phyloP scores from a whole-genome alignment of 2,113 vertebrate genomes.

The Orthochromis malagaraziensis region DNA sequence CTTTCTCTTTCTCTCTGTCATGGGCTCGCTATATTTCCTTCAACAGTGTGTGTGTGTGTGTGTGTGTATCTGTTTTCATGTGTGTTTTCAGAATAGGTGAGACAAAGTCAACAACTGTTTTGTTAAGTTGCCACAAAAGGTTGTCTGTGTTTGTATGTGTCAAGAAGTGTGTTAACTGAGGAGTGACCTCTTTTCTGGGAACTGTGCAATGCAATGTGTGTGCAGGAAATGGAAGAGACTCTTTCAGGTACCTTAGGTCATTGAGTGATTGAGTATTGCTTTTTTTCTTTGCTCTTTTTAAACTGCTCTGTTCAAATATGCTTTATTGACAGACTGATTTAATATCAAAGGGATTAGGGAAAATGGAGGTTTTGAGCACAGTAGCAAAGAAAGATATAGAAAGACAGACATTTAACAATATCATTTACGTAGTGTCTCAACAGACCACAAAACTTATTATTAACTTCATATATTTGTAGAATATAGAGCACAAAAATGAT shows the following conservation, averaged over 20 bases:
- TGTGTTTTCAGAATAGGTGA: neutral
- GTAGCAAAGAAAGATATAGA: neutral
- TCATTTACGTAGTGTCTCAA: neutral
- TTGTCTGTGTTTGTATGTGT: neutral
- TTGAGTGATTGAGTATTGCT: neutral
- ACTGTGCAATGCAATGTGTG: neutral
- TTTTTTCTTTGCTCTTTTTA: neutral
- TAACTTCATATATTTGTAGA: neutral
- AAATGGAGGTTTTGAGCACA: neutral
- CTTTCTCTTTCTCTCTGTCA: neutral
- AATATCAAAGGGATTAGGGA: neutral
- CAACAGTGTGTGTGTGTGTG: neutral
- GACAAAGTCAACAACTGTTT: constrained; percentile 17
- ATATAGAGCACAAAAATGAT: neutral
- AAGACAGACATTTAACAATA: neutral
- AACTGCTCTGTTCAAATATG: neutral
- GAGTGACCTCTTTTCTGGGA: constrained; percentile 1
- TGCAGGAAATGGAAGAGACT: constrained; percentile 6
- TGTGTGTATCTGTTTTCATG: neutral
- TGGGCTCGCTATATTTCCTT: constrained; percentile 24
- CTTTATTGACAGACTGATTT: constrained; percentile 23
- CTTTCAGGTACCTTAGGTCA: neutral
- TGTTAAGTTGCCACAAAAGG: neutral
- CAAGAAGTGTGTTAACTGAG: constrained; percentile 27
- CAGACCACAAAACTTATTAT: neutral